These are phyloP conservation scores for Limanda limanda DNA, from an alignment of 2,113 vertebrate genomes.

Conservation along the genomic window DNA sequence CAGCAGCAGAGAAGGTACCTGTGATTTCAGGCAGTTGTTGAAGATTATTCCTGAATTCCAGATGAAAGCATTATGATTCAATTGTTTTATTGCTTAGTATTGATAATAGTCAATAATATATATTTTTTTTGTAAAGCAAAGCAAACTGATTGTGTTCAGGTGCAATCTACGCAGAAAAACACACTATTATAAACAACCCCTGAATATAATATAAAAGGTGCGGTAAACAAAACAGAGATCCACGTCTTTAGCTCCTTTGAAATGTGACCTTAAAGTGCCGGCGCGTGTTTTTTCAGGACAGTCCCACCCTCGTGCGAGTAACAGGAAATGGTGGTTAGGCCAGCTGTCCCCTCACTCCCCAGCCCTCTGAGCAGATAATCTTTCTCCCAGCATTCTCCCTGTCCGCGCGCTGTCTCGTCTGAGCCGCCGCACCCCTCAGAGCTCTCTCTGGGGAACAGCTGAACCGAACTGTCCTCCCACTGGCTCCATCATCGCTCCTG, in stretches of 20 bases:
- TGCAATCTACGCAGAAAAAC: not conserved
- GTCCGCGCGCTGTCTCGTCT: constrained; percentile 33
- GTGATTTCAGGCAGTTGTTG: constrained; percentile 5
- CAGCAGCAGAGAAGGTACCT: constrained; percentile 64
- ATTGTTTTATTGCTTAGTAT: not conserved
- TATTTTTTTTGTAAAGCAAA: not conserved
- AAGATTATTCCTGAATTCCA: not conserved
- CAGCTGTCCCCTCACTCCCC: constrained; percentile 77
- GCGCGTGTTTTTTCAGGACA: constrained; percentile 44
- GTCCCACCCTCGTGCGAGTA: constrained; percentile 44
- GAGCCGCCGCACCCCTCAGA: constrained; percentile 51
- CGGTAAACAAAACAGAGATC: not conserved
- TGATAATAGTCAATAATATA: not conserved
- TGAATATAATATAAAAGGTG: not conserved
- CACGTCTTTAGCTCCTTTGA: constrained; percentile 1
- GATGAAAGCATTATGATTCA: not conserved
- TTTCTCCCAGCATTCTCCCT: constrained; percentile 72
- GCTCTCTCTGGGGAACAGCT: constrained; percentile 67
- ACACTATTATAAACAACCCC: not conserved
- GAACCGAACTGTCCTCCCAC: constrained; percentile 66
- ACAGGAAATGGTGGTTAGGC: constrained; percentile 73
- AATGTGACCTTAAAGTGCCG: constrained; percentile 31
- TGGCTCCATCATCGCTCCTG: constrained; percentile 56
- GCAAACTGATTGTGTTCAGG: too few species aligned
- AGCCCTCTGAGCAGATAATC: constrained; percentile 69